Percentiles rank a stretch among this genome's conserved stretches.
Conservation (phyloP, 2,797 vertebrate species). For the Gobionotothen gibberifrons region DNA sequence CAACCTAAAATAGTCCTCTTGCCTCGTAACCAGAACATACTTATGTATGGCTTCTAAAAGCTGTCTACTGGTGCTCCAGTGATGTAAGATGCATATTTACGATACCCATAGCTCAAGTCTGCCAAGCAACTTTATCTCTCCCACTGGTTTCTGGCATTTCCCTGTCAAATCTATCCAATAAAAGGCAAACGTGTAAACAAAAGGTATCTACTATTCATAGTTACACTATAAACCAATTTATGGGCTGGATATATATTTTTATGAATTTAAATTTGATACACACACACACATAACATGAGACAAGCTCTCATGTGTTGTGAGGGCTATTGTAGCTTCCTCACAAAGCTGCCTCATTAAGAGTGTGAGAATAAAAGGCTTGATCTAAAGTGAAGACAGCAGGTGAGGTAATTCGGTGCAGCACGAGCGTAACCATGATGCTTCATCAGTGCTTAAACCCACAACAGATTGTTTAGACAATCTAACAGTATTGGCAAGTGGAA, state of each 20-base stretch:
- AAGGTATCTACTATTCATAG: background rate
- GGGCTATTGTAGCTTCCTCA: background rate
- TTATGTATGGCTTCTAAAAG: background rate
- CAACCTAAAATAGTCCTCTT: background rate
- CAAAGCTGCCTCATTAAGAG: conserved; percentile 17
- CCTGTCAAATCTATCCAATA: background rate
- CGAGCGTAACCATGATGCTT: background rate
- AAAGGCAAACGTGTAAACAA: background rate
- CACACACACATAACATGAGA: background rate
- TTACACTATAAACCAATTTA: background rate
- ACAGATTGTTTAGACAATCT: background rate
- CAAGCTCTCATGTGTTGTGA: background rate
- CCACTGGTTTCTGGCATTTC: background rate
- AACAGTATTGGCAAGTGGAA: background rate
- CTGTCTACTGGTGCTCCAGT: background rate
- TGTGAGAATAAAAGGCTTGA: conserved; percentile 14
- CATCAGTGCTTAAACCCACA: background rate
- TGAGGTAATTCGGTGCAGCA: conserved; percentile 7
- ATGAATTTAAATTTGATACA: background rate
- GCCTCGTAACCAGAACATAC: too few relatives aligned
- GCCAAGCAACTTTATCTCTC: background rate
- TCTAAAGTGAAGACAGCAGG: background rate
- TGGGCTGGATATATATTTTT: background rate
- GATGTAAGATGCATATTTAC: conserved; percentile 2
- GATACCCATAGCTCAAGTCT: background rate